These are phyloP conservation scores for Sesia apiformis DNA, from an alignment of 2,888 invertebrate genomes.

Conservation along the genomic window DNA sequence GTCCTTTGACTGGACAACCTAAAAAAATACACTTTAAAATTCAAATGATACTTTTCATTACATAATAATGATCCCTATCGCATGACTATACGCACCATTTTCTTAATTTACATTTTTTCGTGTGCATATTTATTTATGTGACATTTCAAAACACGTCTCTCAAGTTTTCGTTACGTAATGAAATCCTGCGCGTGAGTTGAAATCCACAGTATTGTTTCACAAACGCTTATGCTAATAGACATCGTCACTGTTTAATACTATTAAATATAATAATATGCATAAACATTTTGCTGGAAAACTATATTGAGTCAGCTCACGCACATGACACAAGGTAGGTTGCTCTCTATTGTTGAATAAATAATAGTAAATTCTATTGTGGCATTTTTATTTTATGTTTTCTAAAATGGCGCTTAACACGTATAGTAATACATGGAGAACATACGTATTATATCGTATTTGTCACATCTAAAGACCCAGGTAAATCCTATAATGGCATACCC, in stretches of 20 bases:
- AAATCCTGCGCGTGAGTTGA: conserved; percentile 54
- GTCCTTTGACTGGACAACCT: conserved; percentile 26
- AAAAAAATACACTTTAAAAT: background rate
- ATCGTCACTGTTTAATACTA: conserved; percentile 23
- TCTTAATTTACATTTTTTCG: no score
- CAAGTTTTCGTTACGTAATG: conserved; percentile 48
- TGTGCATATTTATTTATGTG: conserved; percentile 7
- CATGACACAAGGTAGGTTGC: conserved; percentile 18
- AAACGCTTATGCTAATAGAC: conserved; percentile 49
- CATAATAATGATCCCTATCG: conserved; percentile 10
- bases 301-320: conserved; percentile 25
- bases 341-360: no score
- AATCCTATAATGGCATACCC: no score
- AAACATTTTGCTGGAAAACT: conserved; percentile 34
- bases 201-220: conserved; percentile 38
- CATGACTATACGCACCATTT: conserved; percentile 2
- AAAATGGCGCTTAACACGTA: no score
- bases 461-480: no score
- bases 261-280: conserved; percentile 18
- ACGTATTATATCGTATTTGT: no score
- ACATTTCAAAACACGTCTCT: conserved; percentile 34
- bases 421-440: no score
- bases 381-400: no score
- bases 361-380: no score
- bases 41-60: background rate